Evolutionary conservation across 2,797 vertebrate genomes (phyloP), one percentile per base, ranked within the genome.

Genomic region (Enteromius argenteus): DNA sequence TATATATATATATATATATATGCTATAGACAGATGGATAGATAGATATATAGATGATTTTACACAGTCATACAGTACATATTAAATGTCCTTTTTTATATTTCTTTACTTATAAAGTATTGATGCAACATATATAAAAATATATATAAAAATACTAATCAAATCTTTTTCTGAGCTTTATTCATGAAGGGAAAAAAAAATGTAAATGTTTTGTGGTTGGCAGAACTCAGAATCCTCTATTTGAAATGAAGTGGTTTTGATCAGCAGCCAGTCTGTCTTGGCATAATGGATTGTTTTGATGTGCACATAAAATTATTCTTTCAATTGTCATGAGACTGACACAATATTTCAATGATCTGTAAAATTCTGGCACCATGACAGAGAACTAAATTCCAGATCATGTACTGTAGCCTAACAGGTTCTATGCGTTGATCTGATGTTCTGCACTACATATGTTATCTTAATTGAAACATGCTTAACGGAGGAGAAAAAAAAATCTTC

Each of bases 401-500:
- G 69, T 11, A 58, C 56, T 64, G 58, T 79, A 46, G n/a, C 21
- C 49, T 80, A 3, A 69, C 35, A 51, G 46, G 79, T 39, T 17
- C 32, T 80, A 6, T 39, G 53, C 56, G 66, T 58, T 37, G 19
- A 27, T 74, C 27, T 27, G 49, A 66, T 46, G 56, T 51, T 60
- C 49, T 30, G 51, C 71, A 53, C 32, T 21, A 11, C 64, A 77
- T 27, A 39, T 78, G 64, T 77, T 77, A 46, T 60, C 37, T 11
- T 78, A 78, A 78, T 71, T 69, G 15, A 71, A 78, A 49, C 35
- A 23, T 10, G 51, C 44, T 30, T 37, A 56, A 67, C 69, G 49
- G 8, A 51, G 17, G 32, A 83, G 39, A 17, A 77, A 80, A 76
- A 74, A 60, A 81, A 83, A 67, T 53, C 49, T 51, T 39, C 23